These are phyloP conservation scores for Habroteleia sp. DNA, from an alignment of 2,888 invertebrate species.

Conservation along the genomic window DNA sequence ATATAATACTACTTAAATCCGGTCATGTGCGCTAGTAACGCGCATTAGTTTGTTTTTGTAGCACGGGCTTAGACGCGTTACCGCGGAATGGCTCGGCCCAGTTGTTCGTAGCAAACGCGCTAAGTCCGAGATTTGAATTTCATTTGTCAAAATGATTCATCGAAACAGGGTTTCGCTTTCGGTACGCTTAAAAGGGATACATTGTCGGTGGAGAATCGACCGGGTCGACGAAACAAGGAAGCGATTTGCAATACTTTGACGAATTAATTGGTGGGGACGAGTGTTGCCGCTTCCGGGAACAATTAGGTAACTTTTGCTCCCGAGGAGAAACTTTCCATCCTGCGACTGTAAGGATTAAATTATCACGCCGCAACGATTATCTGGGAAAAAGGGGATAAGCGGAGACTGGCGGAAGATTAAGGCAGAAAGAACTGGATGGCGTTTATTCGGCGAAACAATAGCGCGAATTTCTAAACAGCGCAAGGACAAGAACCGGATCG, in stretches of 20 bases:
- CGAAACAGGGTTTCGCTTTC: conserved; percentile 35
- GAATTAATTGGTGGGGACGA: conserved; percentile 56
- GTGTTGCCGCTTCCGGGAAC: conserved; percentile 59
- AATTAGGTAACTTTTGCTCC: conserved; percentile 53
- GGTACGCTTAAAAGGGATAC: conserved; percentile 12
- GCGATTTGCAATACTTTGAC: conserved; percentile 55
- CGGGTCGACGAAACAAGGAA: conserved; percentile 19
- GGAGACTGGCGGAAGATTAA: conserved; percentile 57
- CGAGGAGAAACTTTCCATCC: conserved; percentile 78
- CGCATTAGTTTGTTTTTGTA: conserved; percentile 25
- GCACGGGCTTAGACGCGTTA: conserved; percentile 16
- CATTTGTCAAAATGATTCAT: conserved; percentile 45
- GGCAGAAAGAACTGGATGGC: conserved; percentile 46
- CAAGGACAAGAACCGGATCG: conserved; percentile 19
- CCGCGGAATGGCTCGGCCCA: not conserved
- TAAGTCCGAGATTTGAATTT: conserved; percentile 43
- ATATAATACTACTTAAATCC: conserved; percentile 35
- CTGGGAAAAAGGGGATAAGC: conserved; percentile 72
- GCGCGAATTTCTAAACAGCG: conserved; percentile 45
- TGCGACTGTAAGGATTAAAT: conserved; percentile 80
- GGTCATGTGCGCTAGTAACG: conserved; percentile 7
- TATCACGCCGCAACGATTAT: conserved; percentile 79
- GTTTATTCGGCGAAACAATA: conserved; percentile 53
- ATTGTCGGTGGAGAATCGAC: conserved; percentile 19
- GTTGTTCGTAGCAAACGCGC: conserved; percentile 6